These are phyloP conservation scores for Halcyon leucocephala DNA, from an alignment of 2,797 vertebrate species.

Conservation along the genomic window DNA sequence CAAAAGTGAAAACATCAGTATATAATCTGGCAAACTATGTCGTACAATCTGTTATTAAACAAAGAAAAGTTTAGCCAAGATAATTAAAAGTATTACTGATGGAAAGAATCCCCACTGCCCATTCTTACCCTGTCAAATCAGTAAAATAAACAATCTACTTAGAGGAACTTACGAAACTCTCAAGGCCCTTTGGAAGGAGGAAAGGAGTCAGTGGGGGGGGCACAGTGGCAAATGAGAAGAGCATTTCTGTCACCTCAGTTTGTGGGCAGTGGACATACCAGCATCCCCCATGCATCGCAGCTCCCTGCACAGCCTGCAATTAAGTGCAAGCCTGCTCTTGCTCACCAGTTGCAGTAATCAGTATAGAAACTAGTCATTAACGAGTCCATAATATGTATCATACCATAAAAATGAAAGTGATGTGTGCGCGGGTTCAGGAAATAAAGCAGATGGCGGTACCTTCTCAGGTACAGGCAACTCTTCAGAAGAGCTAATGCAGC, in stretches of 20 bases:
- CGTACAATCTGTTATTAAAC: neutral
- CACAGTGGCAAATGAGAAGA: neutral
- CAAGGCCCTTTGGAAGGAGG: neutral
- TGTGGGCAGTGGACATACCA: neutral
- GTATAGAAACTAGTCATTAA: neutral
- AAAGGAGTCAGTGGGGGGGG: neutral
- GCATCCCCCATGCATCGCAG: neutral
- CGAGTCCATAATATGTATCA: neutral
- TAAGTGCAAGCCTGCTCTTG: neutral
- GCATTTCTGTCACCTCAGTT: neutral
- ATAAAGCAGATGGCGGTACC: conserved; percentile 29
- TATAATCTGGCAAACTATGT: neutral
- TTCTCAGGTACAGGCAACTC: neutral
- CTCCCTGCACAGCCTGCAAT: neutral
- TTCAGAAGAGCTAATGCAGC: neutral
- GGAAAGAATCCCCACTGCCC: neutral
- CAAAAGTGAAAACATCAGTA: neutral
- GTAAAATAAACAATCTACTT: neutral
- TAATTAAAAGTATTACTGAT: neutral
- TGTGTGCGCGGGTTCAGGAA: neutral
- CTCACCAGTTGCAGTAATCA: neutral
- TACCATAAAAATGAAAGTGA: neutral
- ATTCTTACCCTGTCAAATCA: neutral
- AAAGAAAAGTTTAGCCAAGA: neutral
- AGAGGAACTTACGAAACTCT: neutral